Conservation (phyloP, 2,113 vertebrate species). For the Eclectus roratus region DNA sequence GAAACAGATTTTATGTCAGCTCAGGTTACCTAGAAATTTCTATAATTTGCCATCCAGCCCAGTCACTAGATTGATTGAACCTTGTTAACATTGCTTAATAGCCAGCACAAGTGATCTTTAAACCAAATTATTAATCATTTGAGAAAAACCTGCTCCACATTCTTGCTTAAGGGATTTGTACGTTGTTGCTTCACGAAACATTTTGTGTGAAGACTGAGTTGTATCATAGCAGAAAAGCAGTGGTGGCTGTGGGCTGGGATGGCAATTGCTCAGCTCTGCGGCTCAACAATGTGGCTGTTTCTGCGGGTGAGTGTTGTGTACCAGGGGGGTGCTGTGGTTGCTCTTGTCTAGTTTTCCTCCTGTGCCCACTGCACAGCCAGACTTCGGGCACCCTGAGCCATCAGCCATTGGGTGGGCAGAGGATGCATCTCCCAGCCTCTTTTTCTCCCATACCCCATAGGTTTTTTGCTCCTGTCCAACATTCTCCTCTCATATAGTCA, state of each 20-base stretch:
- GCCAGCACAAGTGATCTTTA: background rate
- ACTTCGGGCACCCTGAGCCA: background rate
- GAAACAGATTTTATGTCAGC: conserved; percentile 18
- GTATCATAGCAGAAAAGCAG: background rate
- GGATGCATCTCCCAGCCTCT: background rate
- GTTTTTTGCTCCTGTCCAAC: background rate
- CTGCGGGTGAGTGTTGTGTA: background rate
- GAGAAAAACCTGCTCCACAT: background rate
- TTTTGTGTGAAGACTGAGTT: background rate
- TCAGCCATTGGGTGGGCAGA: background rate
- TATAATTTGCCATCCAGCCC: background rate
- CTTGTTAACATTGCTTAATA: background rate
- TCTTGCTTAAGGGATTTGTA: background rate
- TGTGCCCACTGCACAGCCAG: rapidly evolving
- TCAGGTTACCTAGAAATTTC: background rate
- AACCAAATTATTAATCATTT: background rate
- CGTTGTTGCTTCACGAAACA: background rate
- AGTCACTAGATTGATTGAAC: background rate
- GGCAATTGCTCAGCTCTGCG: too few relatives aligned
- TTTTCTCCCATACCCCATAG: background rate
- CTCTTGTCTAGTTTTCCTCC: background rate
- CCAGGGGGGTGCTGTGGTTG: background rate
- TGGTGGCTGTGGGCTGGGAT: background rate
- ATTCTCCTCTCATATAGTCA: background rate
- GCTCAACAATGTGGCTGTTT: background rate